Percentiles rank a stretch among this genome's conserved stretches.
phyloP scores from a whole-genome alignment of 2,888 invertebrate genomes.

The Rhagonycha lutea region DNA sequence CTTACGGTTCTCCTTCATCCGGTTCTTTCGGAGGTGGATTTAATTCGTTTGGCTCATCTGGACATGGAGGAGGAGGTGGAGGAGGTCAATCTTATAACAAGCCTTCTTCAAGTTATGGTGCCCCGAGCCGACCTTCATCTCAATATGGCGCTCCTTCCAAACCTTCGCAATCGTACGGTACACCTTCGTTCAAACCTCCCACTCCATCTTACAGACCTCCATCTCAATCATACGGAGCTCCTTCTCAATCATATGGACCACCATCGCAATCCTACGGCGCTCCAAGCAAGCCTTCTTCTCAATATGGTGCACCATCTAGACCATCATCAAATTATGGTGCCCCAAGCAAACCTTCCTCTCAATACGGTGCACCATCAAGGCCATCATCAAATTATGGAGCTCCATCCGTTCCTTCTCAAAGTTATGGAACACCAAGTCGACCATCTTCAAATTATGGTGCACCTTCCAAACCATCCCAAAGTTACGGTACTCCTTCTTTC shows the following conservation, averaged over 20 bases:
- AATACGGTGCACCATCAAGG: constrained; percentile 38
- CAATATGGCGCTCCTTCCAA: constrained; percentile 45
- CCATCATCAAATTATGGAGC: constrained; percentile 34
- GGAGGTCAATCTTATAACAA: constrained; percentile 31
- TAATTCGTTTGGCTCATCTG: constrained; percentile 15
- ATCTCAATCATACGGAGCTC: constrained; percentile 34
- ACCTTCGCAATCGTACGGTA: constrained; percentile 51
- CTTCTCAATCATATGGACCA: constrained; percentile 36
- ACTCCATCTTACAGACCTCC: constrained; percentile 36
- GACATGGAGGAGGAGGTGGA: constrained; percentile 34
- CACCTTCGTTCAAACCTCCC: constrained; percentile 8
- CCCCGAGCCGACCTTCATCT: constrained; percentile 43
- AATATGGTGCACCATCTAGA: constrained; percentile 43
- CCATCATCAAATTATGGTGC: constrained; percentile 27
- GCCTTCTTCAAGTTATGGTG: constrained; percentile 52
- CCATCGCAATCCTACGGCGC: constrained; percentile 40
- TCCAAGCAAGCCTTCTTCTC: constrained; percentile 44
- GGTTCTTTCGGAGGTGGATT: constrained; percentile 37
- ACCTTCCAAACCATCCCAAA: constrained; percentile 21
- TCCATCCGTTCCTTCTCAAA: constrained; percentile 43
- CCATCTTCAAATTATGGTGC: constrained; percentile 54
- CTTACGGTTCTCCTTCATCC: constrained; percentile 49
- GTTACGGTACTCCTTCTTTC: constrained; percentile 41
- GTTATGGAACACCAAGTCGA: not conserved
- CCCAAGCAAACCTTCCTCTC: constrained; percentile 13